Conservation (phyloP, 2,888 invertebrate genomes). For the Oscheius sp. region DNA sequence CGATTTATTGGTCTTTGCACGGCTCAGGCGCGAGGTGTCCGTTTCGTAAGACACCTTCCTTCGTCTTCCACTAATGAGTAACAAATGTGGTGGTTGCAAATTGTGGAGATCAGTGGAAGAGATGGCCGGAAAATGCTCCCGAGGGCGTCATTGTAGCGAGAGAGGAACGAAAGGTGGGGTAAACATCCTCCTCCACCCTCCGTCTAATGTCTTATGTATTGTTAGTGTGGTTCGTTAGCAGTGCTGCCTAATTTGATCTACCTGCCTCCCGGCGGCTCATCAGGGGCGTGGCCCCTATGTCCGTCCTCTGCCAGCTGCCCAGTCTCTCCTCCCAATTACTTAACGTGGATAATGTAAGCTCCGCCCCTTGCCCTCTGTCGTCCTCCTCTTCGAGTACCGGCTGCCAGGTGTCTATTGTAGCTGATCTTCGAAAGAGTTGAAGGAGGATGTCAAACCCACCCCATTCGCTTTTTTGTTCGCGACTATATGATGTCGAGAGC, state of each 20-base stretch:
- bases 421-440: no score
- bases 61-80: background rate
- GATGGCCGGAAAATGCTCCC: conserved; percentile 24
- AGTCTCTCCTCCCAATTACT: conserved; percentile 29
- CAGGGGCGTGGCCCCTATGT: conserved; percentile 13
- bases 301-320: conserved; percentile 22
- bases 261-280: conserved; percentile 31
- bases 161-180: background rate
- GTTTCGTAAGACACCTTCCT: background rate
- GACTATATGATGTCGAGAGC: conserved; percentile 31
- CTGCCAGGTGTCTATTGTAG: conserved; percentile 29
- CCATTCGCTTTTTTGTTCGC: no score
- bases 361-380: conserved; percentile 26
- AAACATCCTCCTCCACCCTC: conserved; percentile 5
- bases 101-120: conserved; percentile 24
- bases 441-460: conserved; percentile 7
- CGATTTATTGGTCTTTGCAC: conserved; percentile 25
- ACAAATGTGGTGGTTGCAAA: conserved; percentile 13
- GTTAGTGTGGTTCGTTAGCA: conserved; percentile 29
- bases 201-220: conserved; percentile 24
- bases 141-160: conserved; percentile 15
- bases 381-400: conserved; percentile 22
- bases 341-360: conserved; percentile 29
- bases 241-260: conserved; percentile 33
- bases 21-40: conserved; percentile 11